Base-by-base conservation (phyloP, 2,113 vertebrate genomes). In the Arvicanthis niloticus region DNA sequence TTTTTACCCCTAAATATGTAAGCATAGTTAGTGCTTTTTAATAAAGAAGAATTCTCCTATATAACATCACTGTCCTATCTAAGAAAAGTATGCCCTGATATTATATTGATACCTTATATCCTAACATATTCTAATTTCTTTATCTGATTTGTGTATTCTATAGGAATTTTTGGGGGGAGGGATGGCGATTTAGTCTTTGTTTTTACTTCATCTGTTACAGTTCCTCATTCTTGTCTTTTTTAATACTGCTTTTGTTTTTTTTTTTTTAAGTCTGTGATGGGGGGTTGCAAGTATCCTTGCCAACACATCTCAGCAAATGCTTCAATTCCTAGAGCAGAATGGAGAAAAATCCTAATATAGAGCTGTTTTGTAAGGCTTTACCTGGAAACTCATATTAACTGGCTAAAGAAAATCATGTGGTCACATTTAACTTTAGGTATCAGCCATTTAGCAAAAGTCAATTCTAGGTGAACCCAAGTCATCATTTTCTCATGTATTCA, bases 101-200 rank as follows among this genome's bases (percentile, higher is more conserved):
- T 31, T 68, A 56, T 65, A 40, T 81, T 58, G 40, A 19, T 73
- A 40, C 19, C 86, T 73, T 65, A 40, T 76, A 76, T 81, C 56
- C 51, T 53, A 87, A 80, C 70, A 84, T 29, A 91, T 56, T 90
- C 56, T 84, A 34, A 96, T 87, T 93, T 93, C 90, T 76, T 60
- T 78, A 40, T 60, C n/a, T 42, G n/a, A 84, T 42, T 42, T 58
- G 40, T 34, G 0, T 48, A 34, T 87, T 92, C 80, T 48, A 67
- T 45, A 86, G 12, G 3, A 22, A 13, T 11, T 67, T 5, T 34
- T 26, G 2, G 65, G 29, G 11, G 65, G 62, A 22, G 60, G 24
- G 68, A 70, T 68, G 72, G 84, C n/a, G 65, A 84, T 31, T 72
- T 29, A 86, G 2, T 75, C 60, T 88, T 42, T 31, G 24, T 89